phyloP scores from a whole-genome alignment of 2,888 invertebrate species.

The Atherix ibis region DNA sequence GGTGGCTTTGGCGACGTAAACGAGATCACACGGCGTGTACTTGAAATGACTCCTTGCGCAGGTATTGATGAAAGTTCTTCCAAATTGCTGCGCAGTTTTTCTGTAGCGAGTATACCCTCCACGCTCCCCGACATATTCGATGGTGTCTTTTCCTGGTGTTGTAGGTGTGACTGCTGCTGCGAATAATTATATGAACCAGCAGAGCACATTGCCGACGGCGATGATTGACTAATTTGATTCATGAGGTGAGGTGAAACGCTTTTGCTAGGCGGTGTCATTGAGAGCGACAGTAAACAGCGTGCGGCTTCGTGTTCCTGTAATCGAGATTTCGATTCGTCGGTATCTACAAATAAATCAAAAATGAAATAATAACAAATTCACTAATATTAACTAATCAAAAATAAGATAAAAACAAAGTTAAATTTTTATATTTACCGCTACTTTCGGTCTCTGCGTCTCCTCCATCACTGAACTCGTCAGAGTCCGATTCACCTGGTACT shows the following conservation, averaged over 20 bases:
- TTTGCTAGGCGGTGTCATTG: slow-evolving; percentile 35
- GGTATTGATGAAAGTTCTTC: not conserved
- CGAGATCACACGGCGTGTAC: slow-evolving; percentile 22
- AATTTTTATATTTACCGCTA: slow-evolving; percentile 40
- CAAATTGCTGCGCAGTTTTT: not conserved
- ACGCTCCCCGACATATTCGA: no score
- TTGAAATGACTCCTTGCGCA: slow-evolving; percentile 11
- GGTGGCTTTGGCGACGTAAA: slow-evolving; percentile 31
- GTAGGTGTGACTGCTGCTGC: slow-evolving; percentile 12
- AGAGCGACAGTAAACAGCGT: slow-evolving; percentile 60
- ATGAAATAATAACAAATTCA: not conserved
- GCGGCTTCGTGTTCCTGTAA: slow-evolving; percentile 75
- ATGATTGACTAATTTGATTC: slow-evolving; percentile 2
- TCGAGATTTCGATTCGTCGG: slow-evolving; percentile 52
- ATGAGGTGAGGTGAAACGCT: slow-evolving; percentile 24
- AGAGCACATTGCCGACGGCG: no score
- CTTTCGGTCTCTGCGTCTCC: slow-evolving; percentile 48
- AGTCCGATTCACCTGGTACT: slow-evolving; percentile 44
- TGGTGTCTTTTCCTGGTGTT: not conserved
- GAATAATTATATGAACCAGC: no score
- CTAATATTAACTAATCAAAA: not conserved
- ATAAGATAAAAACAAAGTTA: slow-evolving; percentile 1
- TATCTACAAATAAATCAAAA: slow-evolving; percentile 31
- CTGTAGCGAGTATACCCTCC: no score
- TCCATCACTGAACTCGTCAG: slow-evolving; percentile 49